phyloP scores from a whole-genome alignment of 2,113 vertebrate genomes.

The Tyrannus savana region DNA sequence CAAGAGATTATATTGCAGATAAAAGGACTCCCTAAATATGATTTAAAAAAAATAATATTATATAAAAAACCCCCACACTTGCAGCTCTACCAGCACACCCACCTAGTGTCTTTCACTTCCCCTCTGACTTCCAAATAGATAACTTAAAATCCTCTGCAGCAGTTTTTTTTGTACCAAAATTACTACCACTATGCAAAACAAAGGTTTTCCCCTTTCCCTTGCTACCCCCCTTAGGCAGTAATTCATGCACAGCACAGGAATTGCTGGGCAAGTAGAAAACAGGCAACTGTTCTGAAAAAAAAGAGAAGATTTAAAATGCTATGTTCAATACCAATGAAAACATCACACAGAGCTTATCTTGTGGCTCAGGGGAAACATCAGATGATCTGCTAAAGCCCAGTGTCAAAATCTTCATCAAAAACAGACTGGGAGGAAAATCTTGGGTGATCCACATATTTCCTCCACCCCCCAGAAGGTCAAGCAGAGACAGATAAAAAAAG shows the following conservation, averaged over 20 bases:
- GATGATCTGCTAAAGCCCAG: neutral
- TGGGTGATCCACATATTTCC: neutral
- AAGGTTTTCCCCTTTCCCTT: neutral
- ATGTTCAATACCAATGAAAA: neutral
- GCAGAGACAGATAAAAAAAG: neutral
- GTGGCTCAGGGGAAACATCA: neutral
- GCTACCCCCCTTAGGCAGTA: neutral
- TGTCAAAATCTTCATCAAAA: neutral
- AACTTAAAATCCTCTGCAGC: neutral
- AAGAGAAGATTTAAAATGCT: neutral
- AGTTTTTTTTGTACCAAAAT: neutral
- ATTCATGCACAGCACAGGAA: neutral
- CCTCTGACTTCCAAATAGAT: neutral
- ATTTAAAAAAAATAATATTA: neutral
- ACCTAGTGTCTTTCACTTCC: neutral
- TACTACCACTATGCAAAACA: neutral
- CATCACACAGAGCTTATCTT: neutral
- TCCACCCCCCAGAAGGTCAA: rapidly evolving
- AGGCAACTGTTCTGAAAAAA: neutral
- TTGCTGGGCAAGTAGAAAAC: neutral
- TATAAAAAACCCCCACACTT: neutral
- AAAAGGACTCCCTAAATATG: neutral
- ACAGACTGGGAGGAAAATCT: neutral
- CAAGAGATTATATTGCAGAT: neutral
- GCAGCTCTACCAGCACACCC: neutral